Conservation (phyloP, 2,888 invertebrate genomes). For the Pollenia angustigena region DNA sequence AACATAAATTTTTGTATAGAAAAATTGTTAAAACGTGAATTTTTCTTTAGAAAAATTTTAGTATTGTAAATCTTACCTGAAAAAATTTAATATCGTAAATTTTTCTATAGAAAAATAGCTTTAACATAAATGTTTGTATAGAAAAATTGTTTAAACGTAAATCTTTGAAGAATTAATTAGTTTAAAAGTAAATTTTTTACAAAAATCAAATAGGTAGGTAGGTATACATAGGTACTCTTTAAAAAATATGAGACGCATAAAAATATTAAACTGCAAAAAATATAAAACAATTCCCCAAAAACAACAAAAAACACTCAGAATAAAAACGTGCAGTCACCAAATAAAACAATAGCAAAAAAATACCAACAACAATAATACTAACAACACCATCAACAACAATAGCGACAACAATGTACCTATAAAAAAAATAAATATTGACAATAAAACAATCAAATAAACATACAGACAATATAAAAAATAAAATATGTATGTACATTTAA, state of each 20-base stretch:
- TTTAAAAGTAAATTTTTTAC: too few relatives aligned
- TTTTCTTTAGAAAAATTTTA: too few relatives aligned
- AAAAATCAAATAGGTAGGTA: too few relatives aligned
- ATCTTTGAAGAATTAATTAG: too few relatives aligned
- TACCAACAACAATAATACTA: slow-evolving; percentile 39
- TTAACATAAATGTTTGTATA: too few relatives aligned
- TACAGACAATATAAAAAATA: slow-evolving; percentile 53
- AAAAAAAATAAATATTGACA: slow-evolving; percentile 54
- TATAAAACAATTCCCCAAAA: slow-evolving; percentile 40
- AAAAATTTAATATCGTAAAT: too few relatives aligned
- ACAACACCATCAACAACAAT: slow-evolving; percentile 57
- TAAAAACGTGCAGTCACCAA: slow-evolving; percentile 48
- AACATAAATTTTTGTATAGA: too few relatives aligned
- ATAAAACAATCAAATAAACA: slow-evolving; percentile 71
- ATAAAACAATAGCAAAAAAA: slow-evolving; percentile 65
- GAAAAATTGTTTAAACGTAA: too few relatives aligned
- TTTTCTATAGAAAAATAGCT: too few relatives aligned
- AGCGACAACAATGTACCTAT: slow-evolving; percentile 55
- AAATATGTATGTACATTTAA: slow-evolving; percentile 2
- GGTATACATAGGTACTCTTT: too few relatives aligned
- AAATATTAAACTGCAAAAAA: slow-evolving; percentile 52
- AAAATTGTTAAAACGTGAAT: too few relatives aligned
- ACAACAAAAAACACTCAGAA: neutral
- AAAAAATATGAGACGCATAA: slow-evolving; percentile 30
- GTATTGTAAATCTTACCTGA: too few relatives aligned